These are phyloP conservation scores for Menidia menidia DNA, from an alignment of 2,797 vertebrate species.

Conservation along the genomic window DNA sequence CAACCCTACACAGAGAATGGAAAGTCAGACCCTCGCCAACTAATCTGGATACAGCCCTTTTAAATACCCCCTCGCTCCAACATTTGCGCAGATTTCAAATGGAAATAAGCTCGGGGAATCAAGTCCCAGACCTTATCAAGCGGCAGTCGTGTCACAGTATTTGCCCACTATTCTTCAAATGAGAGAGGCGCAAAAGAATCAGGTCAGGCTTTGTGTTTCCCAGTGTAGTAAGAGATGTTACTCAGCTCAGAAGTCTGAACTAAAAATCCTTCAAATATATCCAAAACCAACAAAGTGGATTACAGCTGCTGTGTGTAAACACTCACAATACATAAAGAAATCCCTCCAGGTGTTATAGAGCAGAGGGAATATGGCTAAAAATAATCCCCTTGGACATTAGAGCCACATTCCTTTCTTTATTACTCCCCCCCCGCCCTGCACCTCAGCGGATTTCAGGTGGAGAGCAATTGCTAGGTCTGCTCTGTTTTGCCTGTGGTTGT, in stretches of 20 bases:
- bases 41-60: constrained; percentile 2
- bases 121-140: constrained; percentile 55
- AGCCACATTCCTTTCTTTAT: constrained; percentile 81
- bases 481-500: constrained; percentile 49
- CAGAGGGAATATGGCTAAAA: constrained; percentile 58
- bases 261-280: constrained; percentile 34
- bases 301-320: constrained; percentile 44
- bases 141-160: constrained; percentile 11
- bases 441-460: constrained; percentile 71
- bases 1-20: neutral
- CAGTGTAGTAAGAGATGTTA: constrained; percentile 19
- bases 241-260: constrained; percentile 26
- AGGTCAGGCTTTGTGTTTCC: constrained; percentile 15
- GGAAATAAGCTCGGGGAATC: constrained; percentile 35
- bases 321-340: constrained; percentile 49
- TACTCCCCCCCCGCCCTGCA: constrained; percentile 57
- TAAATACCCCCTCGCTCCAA: neutral
- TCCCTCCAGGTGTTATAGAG: constrained; percentile 70
- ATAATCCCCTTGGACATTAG: constrained; percentile 69
- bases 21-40: neutral
- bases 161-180: constrained; percentile 50
- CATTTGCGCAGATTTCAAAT: constrained; percentile 33
- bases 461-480: constrained; percentile 58
- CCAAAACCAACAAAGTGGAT: constrained; percentile 61
- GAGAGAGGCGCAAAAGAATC: neutral